Percentiles rank a stretch among this genome's conserved stretches.
phyloP scores from a whole-genome alignment of 2,797 vertebrate genomes.

The Tragopan temminckii region DNA sequence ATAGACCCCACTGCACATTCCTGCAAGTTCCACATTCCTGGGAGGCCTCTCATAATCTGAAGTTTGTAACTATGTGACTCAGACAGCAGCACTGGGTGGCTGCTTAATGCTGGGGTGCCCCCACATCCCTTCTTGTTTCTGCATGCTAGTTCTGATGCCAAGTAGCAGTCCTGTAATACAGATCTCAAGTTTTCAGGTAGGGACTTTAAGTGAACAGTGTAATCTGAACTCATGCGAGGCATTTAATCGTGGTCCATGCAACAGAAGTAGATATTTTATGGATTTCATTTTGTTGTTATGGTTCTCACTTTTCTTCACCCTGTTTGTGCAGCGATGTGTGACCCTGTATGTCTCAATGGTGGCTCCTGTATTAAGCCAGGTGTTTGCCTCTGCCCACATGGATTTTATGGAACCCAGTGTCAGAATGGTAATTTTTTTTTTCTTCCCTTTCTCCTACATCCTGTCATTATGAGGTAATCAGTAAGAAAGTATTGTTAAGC shows the following conservation, averaged over 20 bases:
- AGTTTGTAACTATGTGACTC: accelerated
- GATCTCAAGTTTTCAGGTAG: neutral
- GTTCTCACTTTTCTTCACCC: neutral
- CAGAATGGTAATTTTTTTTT: slow-evolving; percentile 87
- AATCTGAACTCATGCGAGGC: neutral
- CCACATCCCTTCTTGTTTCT: neutral
- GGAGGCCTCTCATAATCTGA: neutral
- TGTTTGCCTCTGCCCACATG: slow-evolving; percentile 88
- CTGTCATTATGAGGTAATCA: neutral
- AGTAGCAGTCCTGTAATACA: neutral
- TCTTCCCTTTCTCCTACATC: neutral
- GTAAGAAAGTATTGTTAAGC: neutral
- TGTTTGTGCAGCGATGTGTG: slow-evolving; percentile 85
- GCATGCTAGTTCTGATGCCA: neutral
- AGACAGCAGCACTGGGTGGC: neutral
- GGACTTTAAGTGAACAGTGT: neutral
- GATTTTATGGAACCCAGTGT: slow-evolving; percentile 92
- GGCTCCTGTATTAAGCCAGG: slow-evolving; percentile 90
- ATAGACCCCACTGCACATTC: neutral
- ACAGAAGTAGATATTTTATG: neutral
- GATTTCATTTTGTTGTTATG: neutral
- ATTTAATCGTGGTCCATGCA: slow-evolving; percentile 3
- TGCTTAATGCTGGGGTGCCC: neutral
- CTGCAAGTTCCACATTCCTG: neutral
- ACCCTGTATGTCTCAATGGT: slow-evolving; percentile 91